Evolutionary conservation across 2,797 vertebrate species (phyloP).

Genomic region (Malacoraja senta): DNA sequence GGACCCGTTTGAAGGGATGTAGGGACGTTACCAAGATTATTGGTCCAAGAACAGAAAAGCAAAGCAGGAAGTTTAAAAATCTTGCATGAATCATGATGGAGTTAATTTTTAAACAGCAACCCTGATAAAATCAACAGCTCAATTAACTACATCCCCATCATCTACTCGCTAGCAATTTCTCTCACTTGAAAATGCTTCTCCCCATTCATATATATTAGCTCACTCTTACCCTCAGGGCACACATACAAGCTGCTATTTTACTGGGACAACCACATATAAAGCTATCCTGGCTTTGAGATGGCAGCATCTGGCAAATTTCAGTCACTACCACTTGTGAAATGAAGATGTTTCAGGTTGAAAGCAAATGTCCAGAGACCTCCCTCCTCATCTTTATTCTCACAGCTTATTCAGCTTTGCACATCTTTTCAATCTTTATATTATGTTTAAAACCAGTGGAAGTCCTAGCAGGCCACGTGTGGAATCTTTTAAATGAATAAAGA

Average conservation of each 20-base stretch:
- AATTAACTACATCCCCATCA: not conserved
- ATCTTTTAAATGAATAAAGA: not conserved
- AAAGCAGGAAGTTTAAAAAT: not conserved
- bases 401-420: not conserved
- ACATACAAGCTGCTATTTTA: no score
- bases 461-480: not conserved
- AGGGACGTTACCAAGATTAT: no score
- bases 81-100: not conserved
- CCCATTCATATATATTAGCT: not conserved
- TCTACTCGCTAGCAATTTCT: not conserved
- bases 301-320: not conserved
- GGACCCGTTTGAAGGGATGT: no score
- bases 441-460: not conserved
- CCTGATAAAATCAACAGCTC: not conserved
- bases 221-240: not conserved
- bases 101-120: not conserved
- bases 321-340: not conserved
- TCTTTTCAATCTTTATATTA: not conserved
- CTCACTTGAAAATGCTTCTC: not conserved
- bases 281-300: not conserved
- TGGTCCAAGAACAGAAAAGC: no score
- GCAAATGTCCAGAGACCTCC: not conserved
- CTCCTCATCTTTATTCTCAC: not conserved
- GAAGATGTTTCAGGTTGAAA: not conserved
- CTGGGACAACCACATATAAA: no score